These are phyloP conservation scores for Prionace glauca DNA, from an alignment of 2,797 vertebrate genomes.

Conservation along the genomic window DNA sequence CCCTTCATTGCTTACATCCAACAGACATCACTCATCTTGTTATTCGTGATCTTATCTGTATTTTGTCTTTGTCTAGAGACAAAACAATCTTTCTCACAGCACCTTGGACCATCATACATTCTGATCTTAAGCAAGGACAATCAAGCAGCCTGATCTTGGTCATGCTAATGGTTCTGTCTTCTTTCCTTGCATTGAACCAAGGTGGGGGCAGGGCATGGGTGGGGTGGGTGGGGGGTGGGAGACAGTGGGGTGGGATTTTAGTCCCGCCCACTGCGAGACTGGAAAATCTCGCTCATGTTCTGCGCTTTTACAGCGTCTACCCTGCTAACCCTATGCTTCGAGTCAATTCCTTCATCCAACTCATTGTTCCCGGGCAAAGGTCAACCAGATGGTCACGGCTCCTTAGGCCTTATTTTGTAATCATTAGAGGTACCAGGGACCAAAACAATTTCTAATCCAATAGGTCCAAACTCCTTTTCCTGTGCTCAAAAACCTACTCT, in stretches of 20 bases:
- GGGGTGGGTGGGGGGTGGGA: too few species aligned
- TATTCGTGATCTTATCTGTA: not conserved
- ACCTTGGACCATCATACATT: not conserved
- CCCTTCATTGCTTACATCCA: not conserved
- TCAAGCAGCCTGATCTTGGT: not conserved
- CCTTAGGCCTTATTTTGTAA: not conserved
- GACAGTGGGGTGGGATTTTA: too few species aligned
- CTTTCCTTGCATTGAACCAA: not conserved
- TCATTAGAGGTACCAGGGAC: not conserved
- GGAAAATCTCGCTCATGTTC: too few species aligned
- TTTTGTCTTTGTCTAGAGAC: not conserved
- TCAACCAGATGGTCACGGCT: too few species aligned
- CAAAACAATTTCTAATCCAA: not conserved
- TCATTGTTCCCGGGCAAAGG: not conserved
- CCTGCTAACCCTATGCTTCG: not conserved
- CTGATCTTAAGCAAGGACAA: not conserved
- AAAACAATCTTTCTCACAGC: not conserved
- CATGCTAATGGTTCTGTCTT: not conserved
- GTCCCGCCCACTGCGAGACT: too few species aligned
- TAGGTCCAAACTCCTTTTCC: not conserved
- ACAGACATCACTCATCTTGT: not conserved
- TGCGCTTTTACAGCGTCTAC: not conserved
- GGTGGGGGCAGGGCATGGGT: too few species aligned
- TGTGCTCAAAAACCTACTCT: not conserved
- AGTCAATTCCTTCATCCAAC: not conserved